phyloP scores from a whole-genome alignment of 2,888 invertebrate species.

The Keiferia lycopersicella region DNA sequence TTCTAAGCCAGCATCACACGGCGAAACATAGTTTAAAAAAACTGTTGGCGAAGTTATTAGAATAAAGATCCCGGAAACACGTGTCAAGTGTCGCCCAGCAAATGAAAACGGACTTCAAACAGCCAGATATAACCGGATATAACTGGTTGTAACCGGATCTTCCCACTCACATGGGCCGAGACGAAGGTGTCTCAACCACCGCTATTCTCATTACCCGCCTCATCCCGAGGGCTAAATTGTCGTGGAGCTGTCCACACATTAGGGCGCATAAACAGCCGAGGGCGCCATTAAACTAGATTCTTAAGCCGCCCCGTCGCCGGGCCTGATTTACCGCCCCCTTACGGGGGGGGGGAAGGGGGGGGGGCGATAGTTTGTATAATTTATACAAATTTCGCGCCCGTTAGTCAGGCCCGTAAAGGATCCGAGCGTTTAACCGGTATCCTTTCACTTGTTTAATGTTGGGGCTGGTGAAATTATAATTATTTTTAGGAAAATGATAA shows the following conservation, averaged over 20 bases:
- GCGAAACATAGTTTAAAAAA: too few species aligned
- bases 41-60: too few species aligned
- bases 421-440: background rate
- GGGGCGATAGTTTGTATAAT: constrained; percentile 22
- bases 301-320: constrained; percentile 20
- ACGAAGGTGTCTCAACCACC: background rate
- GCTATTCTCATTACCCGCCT: constrained; percentile 2
- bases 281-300: constrained; percentile 20
- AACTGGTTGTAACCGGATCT: too few species aligned
- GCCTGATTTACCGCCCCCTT: constrained; percentile 20
- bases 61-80: too few species aligned
- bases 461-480: background rate
- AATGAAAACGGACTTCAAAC: too few species aligned
- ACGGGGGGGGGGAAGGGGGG: too few species aligned
- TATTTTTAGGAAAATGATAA: too few species aligned
- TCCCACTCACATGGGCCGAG: too few species aligned
- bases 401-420: constrained; percentile 15
- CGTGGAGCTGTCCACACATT: constrained; percentile 22
- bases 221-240: constrained; percentile 2
- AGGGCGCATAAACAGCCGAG: constrained; percentile 16
- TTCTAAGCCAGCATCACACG: too few species aligned
- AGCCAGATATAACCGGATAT: too few species aligned
- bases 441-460: constrained; percentile 12
- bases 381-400: constrained; percentile 20
- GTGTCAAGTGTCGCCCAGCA: too few species aligned